phyloP scores from a whole-genome alignment of 2,888 invertebrate species.

The Lithodes maja region DNA sequence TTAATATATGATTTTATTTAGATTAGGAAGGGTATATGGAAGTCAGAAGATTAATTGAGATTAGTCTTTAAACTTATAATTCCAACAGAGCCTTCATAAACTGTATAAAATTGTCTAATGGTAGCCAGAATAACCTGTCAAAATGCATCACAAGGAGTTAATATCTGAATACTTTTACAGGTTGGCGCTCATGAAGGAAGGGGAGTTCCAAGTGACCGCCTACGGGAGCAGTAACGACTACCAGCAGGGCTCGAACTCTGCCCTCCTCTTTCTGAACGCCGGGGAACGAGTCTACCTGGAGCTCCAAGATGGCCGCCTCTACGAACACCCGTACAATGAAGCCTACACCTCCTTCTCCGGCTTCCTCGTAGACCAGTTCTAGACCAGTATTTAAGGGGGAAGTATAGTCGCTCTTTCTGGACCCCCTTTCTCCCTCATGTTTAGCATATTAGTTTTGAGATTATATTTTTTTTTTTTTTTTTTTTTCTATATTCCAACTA shows the following conservation, averaged over 20 bases:
- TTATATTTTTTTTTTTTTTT: no score
- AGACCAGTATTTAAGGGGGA: background rate
- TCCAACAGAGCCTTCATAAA: background rate
- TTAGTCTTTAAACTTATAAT: no score
- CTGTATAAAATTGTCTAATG: no score
- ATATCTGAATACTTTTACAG: slow-evolving; percentile 29
- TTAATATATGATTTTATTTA: background rate
- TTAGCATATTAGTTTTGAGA: no score
- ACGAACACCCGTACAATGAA: slow-evolving; percentile 67
- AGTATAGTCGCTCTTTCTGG: no score
- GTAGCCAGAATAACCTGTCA: background rate
- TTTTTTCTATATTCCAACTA: no score
- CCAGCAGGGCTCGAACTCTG: slow-evolving; percentile 69
- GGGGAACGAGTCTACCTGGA: slow-evolving; percentile 64
- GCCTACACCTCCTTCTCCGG: slow-evolving; percentile 69
- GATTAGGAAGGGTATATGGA: no score
- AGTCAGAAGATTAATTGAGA: no score
- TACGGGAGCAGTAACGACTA: slow-evolving; percentile 63
- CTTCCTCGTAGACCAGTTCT: slow-evolving; percentile 58
- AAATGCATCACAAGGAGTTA: no score
- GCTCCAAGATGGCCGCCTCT: slow-evolving; percentile 64
- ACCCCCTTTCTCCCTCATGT: no score
- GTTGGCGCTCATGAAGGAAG: slow-evolving; percentile 65
- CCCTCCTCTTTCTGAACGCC: slow-evolving; percentile 54
- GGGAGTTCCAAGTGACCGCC: slow-evolving; percentile 66